phyloP scores from a whole-genome alignment of 2,113 vertebrate genomes.

The Myocastor coypus region DNA sequence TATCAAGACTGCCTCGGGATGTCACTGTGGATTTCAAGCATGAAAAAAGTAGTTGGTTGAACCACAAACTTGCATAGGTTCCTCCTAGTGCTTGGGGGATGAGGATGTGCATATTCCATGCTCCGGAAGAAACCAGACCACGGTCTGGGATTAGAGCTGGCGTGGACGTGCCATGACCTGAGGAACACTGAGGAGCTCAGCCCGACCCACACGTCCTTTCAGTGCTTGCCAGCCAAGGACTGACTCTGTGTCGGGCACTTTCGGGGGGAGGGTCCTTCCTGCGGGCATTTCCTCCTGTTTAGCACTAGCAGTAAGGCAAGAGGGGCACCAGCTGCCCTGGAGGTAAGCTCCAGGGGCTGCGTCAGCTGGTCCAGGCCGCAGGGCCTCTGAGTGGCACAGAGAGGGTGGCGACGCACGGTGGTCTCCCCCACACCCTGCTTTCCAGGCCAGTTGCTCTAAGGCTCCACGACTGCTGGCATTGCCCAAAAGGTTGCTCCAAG shows the following conservation, averaged over 20 bases:
- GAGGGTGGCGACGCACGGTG: accelerated
- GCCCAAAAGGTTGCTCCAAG: background rate
- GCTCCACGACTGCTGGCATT: background rate
- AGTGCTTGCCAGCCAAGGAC: accelerated
- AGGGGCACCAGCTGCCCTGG: accelerated
- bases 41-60: background rate
- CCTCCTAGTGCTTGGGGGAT: background rate
- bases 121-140: background rate
- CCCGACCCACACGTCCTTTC: accelerated
- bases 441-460: background rate
- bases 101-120: accelerated
- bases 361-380: background rate
- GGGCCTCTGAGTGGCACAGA: background rate
- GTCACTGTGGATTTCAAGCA: background rate
- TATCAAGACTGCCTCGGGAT: accelerated
- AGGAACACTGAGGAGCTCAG: background rate
- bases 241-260: accelerated
- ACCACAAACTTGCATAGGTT: background rate
- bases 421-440: background rate
- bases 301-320: accelerated
- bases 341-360: background rate
- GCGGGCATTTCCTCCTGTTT: no score
- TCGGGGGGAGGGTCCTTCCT: background rate
- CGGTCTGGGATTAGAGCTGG: accelerated
- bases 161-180: background rate